phyloP scores from a whole-genome alignment of 1,140 invertebrate genomes.

The Nilaparvata lugens region DNA sequence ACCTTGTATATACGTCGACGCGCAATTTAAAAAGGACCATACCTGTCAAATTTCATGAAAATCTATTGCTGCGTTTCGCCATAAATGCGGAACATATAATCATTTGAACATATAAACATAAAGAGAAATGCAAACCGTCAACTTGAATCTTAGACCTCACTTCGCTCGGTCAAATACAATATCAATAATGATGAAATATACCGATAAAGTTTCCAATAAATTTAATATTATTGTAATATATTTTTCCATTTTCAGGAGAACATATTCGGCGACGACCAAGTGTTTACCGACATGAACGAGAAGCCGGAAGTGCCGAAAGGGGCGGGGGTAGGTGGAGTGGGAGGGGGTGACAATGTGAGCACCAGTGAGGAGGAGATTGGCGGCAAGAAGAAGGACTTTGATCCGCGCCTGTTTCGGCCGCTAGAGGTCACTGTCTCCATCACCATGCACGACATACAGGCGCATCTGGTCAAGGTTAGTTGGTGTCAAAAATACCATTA shows the following conservation, averaged over 20 bases:
- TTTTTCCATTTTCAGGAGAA: conserved; percentile 58
- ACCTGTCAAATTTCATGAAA: too few species aligned
- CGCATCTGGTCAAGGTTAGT: conserved; percentile 70
- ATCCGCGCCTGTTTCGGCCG: conserved; percentile 78
- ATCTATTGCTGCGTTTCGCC: too few species aligned
- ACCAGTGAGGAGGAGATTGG: conserved; percentile 41
- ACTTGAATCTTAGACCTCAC: too few species aligned
- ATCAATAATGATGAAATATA: too few species aligned
- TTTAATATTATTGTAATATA: too few species aligned
- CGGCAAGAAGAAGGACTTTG: conserved; percentile 53
- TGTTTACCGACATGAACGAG: conserved; percentile 76
- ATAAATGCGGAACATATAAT: too few species aligned
- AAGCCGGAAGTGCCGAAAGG: conserved; percentile 19
- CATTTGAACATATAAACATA: too few species aligned
- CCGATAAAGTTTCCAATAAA: too few species aligned
- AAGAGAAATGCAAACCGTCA: too few species aligned
- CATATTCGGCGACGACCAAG: conserved; percentile 91
- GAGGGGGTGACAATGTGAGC: conserved; percentile 37
- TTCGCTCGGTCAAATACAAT: too few species aligned
- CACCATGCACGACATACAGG: conserved; percentile 92
- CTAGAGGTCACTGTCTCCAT: conserved; percentile 85
- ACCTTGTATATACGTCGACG: too few species aligned
- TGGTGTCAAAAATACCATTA: not conserved
- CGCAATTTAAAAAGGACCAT: too few species aligned
- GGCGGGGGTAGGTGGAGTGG: conserved; percentile 4